phyloP scores from a whole-genome alignment of 2,113 vertebrate genomes.

The Anoura caudifer region DNA sequence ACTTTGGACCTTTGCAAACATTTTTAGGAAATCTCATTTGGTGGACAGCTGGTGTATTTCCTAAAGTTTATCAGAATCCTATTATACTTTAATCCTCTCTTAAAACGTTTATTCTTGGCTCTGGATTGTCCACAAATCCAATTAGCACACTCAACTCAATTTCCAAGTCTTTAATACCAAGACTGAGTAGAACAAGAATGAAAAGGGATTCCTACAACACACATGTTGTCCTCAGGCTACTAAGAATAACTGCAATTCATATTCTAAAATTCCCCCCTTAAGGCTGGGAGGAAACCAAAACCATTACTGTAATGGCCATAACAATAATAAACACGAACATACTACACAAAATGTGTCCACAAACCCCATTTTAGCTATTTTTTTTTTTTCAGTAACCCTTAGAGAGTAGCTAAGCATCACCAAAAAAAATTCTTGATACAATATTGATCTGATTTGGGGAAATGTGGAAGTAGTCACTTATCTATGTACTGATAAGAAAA shows the following conservation, averaged over 20 bases:
- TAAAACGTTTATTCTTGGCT: constrained; percentile 58
- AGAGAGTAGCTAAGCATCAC: not conserved
- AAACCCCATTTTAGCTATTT: not conserved
- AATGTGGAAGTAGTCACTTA: constrained; percentile 30
- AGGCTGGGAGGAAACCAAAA: constrained; percentile 30
- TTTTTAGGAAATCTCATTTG: constrained; percentile 47
- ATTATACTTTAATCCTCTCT: constrained; percentile 50
- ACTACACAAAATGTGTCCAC: not conserved
- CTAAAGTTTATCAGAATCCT: constrained; percentile 57
- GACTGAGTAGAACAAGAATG: not conserved
- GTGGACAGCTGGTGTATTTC: constrained; percentile 36
- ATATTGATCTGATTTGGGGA: constrained; percentile 49
- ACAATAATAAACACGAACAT: not conserved
- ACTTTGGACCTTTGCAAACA: constrained; percentile 14
- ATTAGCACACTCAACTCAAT: constrained; percentile 63
- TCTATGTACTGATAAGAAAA: constrained; percentile 32
- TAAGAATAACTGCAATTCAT: constrained; percentile 17
- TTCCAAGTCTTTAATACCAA: constrained; percentile 52
- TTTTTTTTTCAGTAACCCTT: constrained; percentile 45
- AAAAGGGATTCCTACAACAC: not conserved
- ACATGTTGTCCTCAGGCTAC: not conserved
- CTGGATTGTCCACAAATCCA: constrained; percentile 55
- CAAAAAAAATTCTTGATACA: constrained; percentile 39
- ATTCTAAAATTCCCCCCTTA: not conserved
- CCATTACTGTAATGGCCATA: not conserved